Conservation (phyloP, 2,888 invertebrate species). For the Cabera pusaria region DNA sequence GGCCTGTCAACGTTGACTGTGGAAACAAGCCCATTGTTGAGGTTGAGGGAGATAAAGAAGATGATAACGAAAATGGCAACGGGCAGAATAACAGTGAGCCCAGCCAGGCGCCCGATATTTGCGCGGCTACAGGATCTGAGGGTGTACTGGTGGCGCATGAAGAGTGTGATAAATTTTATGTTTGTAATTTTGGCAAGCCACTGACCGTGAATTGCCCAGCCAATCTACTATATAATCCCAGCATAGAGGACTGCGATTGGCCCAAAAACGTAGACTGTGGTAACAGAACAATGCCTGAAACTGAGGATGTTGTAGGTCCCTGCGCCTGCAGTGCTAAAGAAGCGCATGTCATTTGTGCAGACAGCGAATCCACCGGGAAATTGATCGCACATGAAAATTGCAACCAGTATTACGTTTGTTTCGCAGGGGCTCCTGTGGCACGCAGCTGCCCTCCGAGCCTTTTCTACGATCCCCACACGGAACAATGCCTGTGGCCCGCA, state of each 20-base stretch:
- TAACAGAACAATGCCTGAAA: conserved; percentile 35
- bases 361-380: conserved; percentile 37
- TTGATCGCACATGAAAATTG: conserved; percentile 49
- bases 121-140: conserved; percentile 39
- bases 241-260: conserved; percentile 46
- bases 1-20: conserved; percentile 32
- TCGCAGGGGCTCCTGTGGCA: conserved; percentile 37
- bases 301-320: conserved; percentile 21
- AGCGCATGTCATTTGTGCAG: conserved; percentile 37
- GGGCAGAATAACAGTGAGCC: conserved; percentile 37
- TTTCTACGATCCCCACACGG: conserved; percentile 39
- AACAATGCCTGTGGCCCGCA: conserved; percentile 45
- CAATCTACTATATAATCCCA: conserved; percentile 41
- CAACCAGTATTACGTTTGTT: conserved; percentile 47
- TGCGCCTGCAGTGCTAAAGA: conserved; percentile 31
- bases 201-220: conserved; percentile 35
- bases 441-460: conserved; percentile 38
- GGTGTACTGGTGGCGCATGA: conserved; percentile 45
- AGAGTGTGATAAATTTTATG: conserved; percentile 50
- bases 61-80: conserved; percentile 16
- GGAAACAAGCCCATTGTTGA: conserved; percentile 17
- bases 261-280: conserved; percentile 45
- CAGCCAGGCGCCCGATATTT: conserved; percentile 42
- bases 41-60: not conserved
- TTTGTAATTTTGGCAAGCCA: conserved; percentile 40